Evolutionary conservation across 1,140 invertebrate genomes (phyloP).

Genomic region (Pogonus chalceus): DNA sequence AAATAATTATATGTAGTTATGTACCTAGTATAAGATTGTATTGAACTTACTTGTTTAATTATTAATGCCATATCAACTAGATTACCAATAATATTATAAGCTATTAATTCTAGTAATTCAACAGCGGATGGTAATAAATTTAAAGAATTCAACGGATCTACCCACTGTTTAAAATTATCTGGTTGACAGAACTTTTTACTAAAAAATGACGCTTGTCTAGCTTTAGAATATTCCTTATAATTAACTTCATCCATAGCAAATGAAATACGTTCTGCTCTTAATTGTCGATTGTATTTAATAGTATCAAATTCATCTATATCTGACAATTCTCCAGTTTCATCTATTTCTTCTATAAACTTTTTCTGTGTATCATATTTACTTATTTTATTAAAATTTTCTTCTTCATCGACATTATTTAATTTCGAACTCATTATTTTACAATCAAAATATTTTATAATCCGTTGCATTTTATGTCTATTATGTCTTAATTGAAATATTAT

Average conservation of each 20-base stretch:
- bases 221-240: slow-evolving; percentile 42
- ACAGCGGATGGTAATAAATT: slow-evolving; percentile 38
- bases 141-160: slow-evolving; percentile 40
- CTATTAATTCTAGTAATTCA: slow-evolving; percentile 56
- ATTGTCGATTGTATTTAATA: slow-evolving; percentile 39
- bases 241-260: slow-evolving; percentile 41
- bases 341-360: slow-evolving; percentile 41
- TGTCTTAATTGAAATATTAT: slow-evolving; percentile 56
- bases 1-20: neutral
- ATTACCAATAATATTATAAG: slow-evolving; percentile 61
- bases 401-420: slow-evolving; percentile 15
- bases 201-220: slow-evolving; percentile 37
- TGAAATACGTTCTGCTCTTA: slow-evolving; percentile 42
- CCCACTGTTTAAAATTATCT: slow-evolving; percentile 39
- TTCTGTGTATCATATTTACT: slow-evolving; percentile 31
- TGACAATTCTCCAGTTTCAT: slow-evolving; percentile 46
- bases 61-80: slow-evolving; percentile 56
- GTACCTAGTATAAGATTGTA: neutral
- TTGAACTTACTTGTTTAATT: slow-evolving; percentile 40
- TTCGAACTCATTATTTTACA: slow-evolving; percentile 26
- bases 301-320: slow-evolving; percentile 39
- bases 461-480: slow-evolving; percentile 39
- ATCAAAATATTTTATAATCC: slow-evolving; percentile 33
- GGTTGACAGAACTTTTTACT: slow-evolving; percentile 22
- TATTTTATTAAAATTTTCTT: slow-evolving; percentile 1